phyloP scores from a whole-genome alignment of 2,797 vertebrate species.

The Arctocebus calabarensis region DNA sequence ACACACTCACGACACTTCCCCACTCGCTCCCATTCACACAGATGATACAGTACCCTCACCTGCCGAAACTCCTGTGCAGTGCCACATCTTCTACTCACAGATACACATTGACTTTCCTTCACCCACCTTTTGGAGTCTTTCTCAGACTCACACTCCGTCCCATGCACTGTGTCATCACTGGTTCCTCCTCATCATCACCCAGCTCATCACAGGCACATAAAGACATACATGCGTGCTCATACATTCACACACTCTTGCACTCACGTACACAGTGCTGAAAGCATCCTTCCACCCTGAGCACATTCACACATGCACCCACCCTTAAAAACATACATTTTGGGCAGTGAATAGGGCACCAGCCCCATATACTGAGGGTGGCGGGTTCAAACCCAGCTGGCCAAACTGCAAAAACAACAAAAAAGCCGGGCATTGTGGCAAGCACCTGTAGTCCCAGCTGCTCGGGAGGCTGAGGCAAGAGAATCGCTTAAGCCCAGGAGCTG shows the following conservation, averaged over 20 bases:
- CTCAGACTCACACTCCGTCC: background rate
- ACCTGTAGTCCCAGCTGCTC: no score
- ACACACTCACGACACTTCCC: background rate
- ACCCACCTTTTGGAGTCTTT: background rate
- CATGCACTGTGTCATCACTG: background rate
- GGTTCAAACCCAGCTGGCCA: no score
- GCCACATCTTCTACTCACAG: background rate
- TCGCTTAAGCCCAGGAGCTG: no score
- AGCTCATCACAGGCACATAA: background rate
- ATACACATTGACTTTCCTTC: background rate
- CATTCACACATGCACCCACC: background rate
- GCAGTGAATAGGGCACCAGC: no score
- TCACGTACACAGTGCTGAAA: background rate
- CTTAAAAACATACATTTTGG: background rate
- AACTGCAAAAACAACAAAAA: no score
- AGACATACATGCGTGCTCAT: background rate
- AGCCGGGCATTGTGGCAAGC: no score
- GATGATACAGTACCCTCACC: background rate
- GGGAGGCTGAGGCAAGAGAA: no score
- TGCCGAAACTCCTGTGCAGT: background rate
- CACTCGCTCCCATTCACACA: background rate
- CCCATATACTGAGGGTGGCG: no score
- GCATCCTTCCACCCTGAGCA: background rate
- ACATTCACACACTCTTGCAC: background rate
- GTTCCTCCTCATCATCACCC: background rate